These are phyloP conservation scores for Oligia strigilis DNA, from an alignment of 2,888 invertebrate species.

Conservation along the genomic window DNA sequence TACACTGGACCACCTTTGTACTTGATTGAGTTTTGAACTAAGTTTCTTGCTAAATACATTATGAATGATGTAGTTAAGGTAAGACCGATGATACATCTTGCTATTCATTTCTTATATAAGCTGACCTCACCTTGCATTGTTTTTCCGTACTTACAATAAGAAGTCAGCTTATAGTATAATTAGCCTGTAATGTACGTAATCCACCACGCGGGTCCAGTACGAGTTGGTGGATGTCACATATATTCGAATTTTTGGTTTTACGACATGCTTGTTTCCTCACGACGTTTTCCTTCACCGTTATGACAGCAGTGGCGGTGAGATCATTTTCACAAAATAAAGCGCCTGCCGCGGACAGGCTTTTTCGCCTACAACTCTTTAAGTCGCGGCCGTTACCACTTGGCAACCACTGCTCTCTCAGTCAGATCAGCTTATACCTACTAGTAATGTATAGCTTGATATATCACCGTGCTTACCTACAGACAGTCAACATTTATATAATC, in stretches of 20 bases:
- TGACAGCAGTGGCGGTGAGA: not conserved
- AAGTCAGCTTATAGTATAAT: not conserved
- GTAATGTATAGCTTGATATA: not conserved
- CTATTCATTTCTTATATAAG: not conserved
- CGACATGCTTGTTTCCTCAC: too few relatives aligned
- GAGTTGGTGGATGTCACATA: not conserved
- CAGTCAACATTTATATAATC: conserved; percentile 8
- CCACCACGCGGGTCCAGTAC: not conserved
- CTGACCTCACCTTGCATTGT: not conserved
- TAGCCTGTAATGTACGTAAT: not conserved
- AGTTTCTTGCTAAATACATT: conserved; percentile 8
- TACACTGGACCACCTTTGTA: not conserved
- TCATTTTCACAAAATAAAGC: not conserved
- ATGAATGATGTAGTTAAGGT: not conserved
- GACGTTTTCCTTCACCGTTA: not conserved
- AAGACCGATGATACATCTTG: not conserved
- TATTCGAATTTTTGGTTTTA: not conserved
- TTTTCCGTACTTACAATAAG: not conserved
- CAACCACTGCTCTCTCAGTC: too few relatives aligned
- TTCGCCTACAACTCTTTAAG: not conserved
- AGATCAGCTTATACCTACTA: conserved; percentile 12
- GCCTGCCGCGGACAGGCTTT: too few relatives aligned
- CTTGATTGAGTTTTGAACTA: not conserved
- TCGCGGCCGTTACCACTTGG: not conserved
- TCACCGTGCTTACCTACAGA: not conserved